A percentile compares a stretch with the other conserved stretches of the same genome.
Evolutionary conservation across 2,113 vertebrate genomes (phyloP).

Genomic region (Stomatorhinus ivindoensis): DNA sequence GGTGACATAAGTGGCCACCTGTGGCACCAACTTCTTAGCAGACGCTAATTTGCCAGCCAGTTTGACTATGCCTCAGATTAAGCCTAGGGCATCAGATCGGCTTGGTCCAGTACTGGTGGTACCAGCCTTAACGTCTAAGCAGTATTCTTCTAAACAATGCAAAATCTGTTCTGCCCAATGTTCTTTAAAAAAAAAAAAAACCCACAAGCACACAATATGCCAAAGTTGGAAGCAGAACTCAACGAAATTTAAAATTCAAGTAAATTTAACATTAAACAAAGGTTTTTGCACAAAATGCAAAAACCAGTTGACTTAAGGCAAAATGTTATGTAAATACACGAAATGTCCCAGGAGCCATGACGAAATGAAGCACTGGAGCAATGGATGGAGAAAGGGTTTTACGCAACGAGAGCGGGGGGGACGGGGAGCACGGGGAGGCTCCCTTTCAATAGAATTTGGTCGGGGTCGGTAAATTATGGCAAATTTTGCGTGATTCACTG

Average conservation of each 20-base stretch:
- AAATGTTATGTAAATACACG: background rate
- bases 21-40: no score
- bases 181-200: background rate
- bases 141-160: background rate
- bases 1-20: no score
- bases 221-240: background rate
- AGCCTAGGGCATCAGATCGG: no score
- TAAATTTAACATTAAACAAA: background rate
- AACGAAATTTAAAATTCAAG: background rate
- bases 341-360: background rate
- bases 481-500: background rate
- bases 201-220: background rate
- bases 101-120: no score
- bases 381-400: background rate
- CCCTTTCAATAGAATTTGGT: background rate
- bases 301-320: background rate
- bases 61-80: no score
- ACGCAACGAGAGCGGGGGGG: background rate
- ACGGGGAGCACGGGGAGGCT: no score
- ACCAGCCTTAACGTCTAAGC: background rate
- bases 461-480: background rate
- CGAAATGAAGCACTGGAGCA: background rate
- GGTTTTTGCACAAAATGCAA: slow-evolving; percentile 10
- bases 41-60: no score
- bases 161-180: background rate